Evolutionary conservation across 2,113 vertebrate species (phyloP).

Genomic region (Leptosomus discolor): DNA sequence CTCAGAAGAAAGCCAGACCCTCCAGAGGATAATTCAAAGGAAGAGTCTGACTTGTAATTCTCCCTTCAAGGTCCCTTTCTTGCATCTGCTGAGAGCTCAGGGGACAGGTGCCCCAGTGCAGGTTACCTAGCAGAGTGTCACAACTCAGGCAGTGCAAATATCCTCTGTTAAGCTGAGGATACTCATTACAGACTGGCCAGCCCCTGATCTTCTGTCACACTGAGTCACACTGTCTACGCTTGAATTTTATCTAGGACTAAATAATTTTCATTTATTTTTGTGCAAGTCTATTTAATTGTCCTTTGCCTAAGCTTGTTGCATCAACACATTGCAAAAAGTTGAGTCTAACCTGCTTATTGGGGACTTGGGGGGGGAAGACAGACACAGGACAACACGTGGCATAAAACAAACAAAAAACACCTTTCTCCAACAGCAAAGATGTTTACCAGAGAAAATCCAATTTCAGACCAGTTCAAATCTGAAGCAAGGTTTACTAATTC

Average conservation of each 20-base stretch:
- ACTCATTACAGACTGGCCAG: neutral
- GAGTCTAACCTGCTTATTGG: neutral
- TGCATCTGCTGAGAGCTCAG: neutral
- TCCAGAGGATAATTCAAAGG: neutral
- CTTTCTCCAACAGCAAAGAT: neutral
- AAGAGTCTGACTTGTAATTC: neutral
- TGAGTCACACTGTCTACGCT: rapidly evolving
- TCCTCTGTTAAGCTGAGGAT: neutral
- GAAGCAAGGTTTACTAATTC: neutral
- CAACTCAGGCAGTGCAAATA: no score
- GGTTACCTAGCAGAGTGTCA: neutral
- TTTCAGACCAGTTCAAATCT: neutral
- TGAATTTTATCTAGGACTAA: neutral
- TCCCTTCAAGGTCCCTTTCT: neutral
- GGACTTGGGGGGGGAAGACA: no score
- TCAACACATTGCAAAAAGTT: neutral
- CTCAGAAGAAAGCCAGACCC: neutral
- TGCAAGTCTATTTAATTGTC: neutral
- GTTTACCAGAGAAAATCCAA: neutral
- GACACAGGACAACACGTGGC: neutral
- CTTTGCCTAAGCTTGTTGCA: neutral
- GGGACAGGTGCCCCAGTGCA: neutral
- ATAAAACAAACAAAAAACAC: neutral
- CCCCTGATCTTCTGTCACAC: neutral
- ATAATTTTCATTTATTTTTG: neutral